Base-by-base conservation (phyloP, 2,888 invertebrate genomes). In the Apamea monoglypha region DNA sequence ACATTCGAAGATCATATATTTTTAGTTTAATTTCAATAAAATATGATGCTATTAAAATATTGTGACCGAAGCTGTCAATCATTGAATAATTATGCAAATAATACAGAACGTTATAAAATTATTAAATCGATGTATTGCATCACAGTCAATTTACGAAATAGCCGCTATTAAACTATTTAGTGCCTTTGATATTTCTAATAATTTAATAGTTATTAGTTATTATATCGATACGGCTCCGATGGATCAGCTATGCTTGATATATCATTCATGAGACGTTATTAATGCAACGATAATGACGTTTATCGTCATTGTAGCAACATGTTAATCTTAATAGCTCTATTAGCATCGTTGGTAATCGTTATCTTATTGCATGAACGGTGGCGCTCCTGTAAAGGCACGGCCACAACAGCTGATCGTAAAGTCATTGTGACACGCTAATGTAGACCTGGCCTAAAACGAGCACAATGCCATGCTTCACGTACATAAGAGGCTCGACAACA, bases 321-420 rank as follows among this genome's bases (percentile, higher is more conserved):
- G 73, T 82, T 89, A 86, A 89, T 91, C 89, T 88, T 86, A 92
- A 92, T 90, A 81, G 84, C 90, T 91, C 81, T 90, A 91, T 92
- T 90, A 90, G 84, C 83, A 81, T 79, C 80, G 84, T 63, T 67
- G 53, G 73, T 90, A 88, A 86, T 86, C 80, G 78, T 74, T 89
- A 84, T 85, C 84, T 83, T 69, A 78, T 85, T 86, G 74, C 76
- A 70, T 74, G 76, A 80, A 82, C 79, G 69, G 71, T 76, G 76
- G 85, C 78, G 86, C 82, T 81, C 74, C 78, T 83, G 78, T 86
- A 69, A 80, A 78, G 88, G 83, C 80, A 76, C 69, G 69, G 56
- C 12, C 47, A 83, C 83, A 85, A 72, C 82, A 50, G 66, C 76
- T 74, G 68, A 68, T 83, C 76, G 67, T 68, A 68, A 74, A 80